Evolutionary conservation across 1,140 invertebrate genomes (phyloP), one percentile per base, ranked within the genome.

Genomic region (Pseudomyrmex pallidus): DNA sequence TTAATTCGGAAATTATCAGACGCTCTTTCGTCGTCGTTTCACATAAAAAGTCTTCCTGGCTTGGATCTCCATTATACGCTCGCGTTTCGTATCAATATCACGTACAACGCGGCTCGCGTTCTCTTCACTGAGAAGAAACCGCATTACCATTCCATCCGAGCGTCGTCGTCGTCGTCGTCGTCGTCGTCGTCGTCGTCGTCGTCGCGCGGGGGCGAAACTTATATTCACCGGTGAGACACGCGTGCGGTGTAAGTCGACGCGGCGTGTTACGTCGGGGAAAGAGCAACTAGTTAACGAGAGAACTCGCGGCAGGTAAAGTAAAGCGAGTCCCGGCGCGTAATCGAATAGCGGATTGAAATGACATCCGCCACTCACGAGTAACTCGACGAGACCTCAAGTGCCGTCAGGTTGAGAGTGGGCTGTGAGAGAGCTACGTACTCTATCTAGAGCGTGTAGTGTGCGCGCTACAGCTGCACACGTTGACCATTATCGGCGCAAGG

Each of bases 331-430:
- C 54, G 74, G 35, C 78, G 35, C 78, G 87, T 89, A 89, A 89
- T 88, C 87, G 87, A 89, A 89, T 89, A 89, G 87, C 76, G 87
- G 87, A 89, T 89, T 89, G 87, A 89, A 89, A 89, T 89, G 87
- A 89, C 87, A 89, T 89, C 87, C 87, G 84, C 87, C 87, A 86
- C 87, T 89, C 87, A 88, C 87, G 68, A 56, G 87, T 88, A 89
- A 89, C 87, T 89, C 87, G 87, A 89, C 84, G 84, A 89, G 87
- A 76, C 86, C 82, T 76, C 73, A 83, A 73, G 86, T 72, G 50
- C 66, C 87, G 56, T 54, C 74, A 74, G 52, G 9, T 66, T 57
- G 85, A 88, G 87, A 35, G 35, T 35, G 5, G 35, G 35, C 35
- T 85, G 64, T 72, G 74, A 76, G 63, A 67, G 44, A 22, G 46